These are phyloP conservation scores for Formica exsecta DNA, from an alignment of 1,140 invertebrate genomes.

Conservation along the genomic window DNA sequence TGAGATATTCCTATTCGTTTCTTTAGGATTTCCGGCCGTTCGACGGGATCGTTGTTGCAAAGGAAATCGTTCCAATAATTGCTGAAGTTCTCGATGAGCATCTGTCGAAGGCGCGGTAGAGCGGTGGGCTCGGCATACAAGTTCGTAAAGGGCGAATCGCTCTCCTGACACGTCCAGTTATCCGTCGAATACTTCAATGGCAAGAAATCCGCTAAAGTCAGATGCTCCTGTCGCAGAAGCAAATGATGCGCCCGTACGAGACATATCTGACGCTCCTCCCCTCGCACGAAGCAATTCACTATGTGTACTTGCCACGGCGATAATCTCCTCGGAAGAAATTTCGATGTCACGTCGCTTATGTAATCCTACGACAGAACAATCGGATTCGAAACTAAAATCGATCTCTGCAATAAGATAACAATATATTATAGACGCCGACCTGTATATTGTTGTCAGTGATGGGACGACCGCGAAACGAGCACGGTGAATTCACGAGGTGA, in stretches of 20 bases:
- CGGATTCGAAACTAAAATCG: background rate
- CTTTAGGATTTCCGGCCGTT: slow-evolving; percentile 89
- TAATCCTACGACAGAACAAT: slow-evolving; percentile 88
- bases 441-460: slow-evolving; percentile 92
- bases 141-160: slow-evolving; percentile 86
- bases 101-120: slow-evolving; percentile 89
- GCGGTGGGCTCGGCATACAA: slow-evolving; percentile 89
- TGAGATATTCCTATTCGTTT: slow-evolving; percentile 88
- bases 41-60: slow-evolving; percentile 91
- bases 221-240: slow-evolving; percentile 89
- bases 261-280: slow-evolving; percentile 90
- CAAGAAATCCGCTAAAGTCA: slow-evolving; percentile 92
- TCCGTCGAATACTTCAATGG: slow-evolving; percentile 88
- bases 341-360: slow-evolving; percentile 92
- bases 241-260: slow-evolving; percentile 92
- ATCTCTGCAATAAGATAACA: background rate
- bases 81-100: slow-evolving; percentile 89
- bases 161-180: slow-evolving; percentile 80
- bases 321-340: slow-evolving; percentile 89
- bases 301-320: slow-evolving; percentile 94
- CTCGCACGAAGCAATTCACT: slow-evolving; percentile 87
- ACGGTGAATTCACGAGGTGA: slow-evolving; percentile 89
- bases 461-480: slow-evolving; percentile 89
- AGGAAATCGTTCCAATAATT: slow-evolving; percentile 94
- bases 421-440: slow-evolving; percentile 81